Percentiles rank a stretch among this genome's conserved stretches.
phyloP scores from a whole-genome alignment of 2,888 invertebrate genomes.

The Brassicogethes aeneus region DNA sequence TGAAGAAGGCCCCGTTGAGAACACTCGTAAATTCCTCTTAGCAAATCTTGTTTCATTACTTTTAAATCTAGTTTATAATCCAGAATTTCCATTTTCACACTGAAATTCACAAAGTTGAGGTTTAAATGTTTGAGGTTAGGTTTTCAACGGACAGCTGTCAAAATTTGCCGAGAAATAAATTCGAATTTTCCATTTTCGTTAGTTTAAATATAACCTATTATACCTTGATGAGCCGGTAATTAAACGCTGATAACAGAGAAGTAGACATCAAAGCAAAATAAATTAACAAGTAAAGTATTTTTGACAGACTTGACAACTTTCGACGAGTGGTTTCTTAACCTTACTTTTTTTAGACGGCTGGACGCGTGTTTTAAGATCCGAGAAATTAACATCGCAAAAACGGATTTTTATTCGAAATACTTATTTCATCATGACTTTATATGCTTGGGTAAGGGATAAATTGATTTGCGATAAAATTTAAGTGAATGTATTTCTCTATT shows the following conservation, averaged over 20 bases:
- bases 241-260: no score
- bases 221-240: no score
- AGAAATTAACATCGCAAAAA: constrained; percentile 17
- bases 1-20: constrained; percentile 70
- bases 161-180: no score
- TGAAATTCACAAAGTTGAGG: no score
- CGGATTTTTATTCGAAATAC: constrained; percentile 15
- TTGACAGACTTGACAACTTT: not conserved
- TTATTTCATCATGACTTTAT: constrained; percentile 29
- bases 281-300: not conserved
- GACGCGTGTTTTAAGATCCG: constrained; percentile 24
- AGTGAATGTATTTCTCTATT: constrained; percentile 9
- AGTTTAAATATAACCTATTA: no score
- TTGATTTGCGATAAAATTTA: constrained; percentile 6
- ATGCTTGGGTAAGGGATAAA: constrained; percentile 32
- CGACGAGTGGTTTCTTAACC: constrained; percentile 19
- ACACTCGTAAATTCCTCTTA: constrained; percentile 61
- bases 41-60: constrained; percentile 55
- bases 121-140: not conserved
- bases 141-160: not conserved
- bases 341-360: constrained; percentile 18
- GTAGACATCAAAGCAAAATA: not conserved
- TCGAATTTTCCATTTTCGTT: no score
- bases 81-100: constrained; percentile 11
- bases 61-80: constrained; percentile 45